A percentile compares a stretch with the other conserved stretches of the same genome.
These are phyloP conservation scores for Halocaridina rubra DNA, from an alignment of 2,888 invertebrate genomes.

Conservation along the genomic window DNA sequence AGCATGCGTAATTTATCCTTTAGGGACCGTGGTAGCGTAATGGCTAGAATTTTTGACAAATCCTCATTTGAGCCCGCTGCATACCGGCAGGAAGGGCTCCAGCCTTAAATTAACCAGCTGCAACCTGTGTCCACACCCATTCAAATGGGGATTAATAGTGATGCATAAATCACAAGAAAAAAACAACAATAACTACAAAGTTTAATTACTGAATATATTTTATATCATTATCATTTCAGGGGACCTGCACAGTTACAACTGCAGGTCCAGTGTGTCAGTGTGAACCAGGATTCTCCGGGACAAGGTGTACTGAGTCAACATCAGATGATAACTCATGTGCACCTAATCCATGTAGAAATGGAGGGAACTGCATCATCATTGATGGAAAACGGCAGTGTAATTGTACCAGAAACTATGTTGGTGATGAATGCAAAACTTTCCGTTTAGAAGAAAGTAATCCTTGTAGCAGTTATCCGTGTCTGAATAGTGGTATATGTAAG, in stretches of 20 bases:
- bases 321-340: slow-evolving; percentile 69
- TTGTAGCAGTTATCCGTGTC: slow-evolving; percentile 53
- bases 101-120: too few species aligned
- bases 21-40: not conserved
- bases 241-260: slow-evolving; percentile 68
- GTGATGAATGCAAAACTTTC: slow-evolving; percentile 6
- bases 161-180: too few species aligned
- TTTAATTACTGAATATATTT: too few species aligned
- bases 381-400: slow-evolving; percentile 9
- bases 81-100: too few species aligned
- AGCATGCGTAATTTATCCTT: not conserved
- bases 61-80: too few species aligned
- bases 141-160: too few species aligned
- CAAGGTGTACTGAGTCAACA: slow-evolving; percentile 74
- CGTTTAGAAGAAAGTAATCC: not conserved
- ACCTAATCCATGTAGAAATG: slow-evolving; percentile 70
- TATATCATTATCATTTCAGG: slow-evolving; percentile 66
- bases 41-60: not conserved
- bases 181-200: too few species aligned
- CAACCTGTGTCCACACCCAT: too few species aligned
- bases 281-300: slow-evolving; percentile 72
- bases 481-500: slow-evolving; percentile 65
- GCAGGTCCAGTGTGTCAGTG: slow-evolving; percentile 70
- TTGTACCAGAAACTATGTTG: slow-evolving; percentile 39
- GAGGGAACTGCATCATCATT: slow-evolving; percentile 71